phyloP scores from a whole-genome alignment of 2,888 invertebrate genomes.

The Drosophila incognita region DNA sequence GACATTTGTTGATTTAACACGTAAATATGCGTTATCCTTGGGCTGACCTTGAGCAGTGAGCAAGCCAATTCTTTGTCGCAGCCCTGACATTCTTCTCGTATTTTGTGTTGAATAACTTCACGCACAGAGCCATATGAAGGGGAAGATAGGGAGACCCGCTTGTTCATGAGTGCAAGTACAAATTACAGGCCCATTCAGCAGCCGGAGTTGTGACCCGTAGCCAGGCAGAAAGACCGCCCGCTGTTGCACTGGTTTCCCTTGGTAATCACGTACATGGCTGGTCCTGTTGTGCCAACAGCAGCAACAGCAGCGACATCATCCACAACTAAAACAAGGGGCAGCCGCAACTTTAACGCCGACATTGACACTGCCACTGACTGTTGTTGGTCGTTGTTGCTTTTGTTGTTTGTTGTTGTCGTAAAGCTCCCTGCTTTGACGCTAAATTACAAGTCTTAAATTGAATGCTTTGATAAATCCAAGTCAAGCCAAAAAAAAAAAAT shows the following conservation, averaged over 20 bases:
- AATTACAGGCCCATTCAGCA: constrained; percentile 71
- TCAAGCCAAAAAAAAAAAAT: constrained; percentile 9
- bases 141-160: constrained; percentile 17
- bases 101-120: constrained; percentile 71
- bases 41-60: constrained; percentile 73
- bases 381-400: constrained; percentile 29
- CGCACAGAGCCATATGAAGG: constrained; percentile 35
- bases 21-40: constrained; percentile 80
- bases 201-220: constrained; percentile 21
- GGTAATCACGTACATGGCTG: constrained; percentile 60
- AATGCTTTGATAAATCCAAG: constrained; percentile 75
- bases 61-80: constrained; percentile 18
- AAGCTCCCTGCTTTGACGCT: constrained; percentile 58
- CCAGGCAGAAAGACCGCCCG: constrained; percentile 49
- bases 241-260: constrained; percentile 66
- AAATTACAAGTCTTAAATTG: constrained; percentile 71
- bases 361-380: constrained; percentile 44
- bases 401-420: constrained; percentile 39
- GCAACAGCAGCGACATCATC: constrained; percentile 32
- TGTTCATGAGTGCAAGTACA: constrained; percentile 75
- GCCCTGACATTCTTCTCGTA: constrained; percentile 47
- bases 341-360: constrained; percentile 62
- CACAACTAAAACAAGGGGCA: constrained; percentile 40
- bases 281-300: constrained; percentile 46
- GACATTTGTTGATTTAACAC: constrained; percentile 54